A percentile compares a stretch with the other conserved stretches of the same genome.
Evolutionary conservation across 1,140 invertebrate species (phyloP).

Genomic region (Lasioglossum albipes): DNA sequence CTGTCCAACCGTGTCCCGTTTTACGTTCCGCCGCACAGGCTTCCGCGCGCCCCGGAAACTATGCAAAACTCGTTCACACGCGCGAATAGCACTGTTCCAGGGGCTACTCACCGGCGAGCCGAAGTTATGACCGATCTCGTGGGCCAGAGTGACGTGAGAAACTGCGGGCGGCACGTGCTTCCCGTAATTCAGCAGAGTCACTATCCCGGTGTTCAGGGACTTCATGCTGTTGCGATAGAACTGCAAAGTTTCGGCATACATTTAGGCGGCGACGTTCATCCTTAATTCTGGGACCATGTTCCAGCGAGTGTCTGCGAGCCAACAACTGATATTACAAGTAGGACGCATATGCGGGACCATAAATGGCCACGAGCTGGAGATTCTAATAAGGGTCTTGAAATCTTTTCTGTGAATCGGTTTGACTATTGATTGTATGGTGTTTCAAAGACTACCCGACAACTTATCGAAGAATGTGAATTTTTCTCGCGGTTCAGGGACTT

Average conservation of each 20-base stretch:
- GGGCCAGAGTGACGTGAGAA: constrained; percentile 98
- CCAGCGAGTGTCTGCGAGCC: neutral
- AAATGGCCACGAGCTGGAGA: too few relatives aligned
- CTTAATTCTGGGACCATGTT: neutral
- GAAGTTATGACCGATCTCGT: constrained; percentile 99
- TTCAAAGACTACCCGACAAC: too few relatives aligned
- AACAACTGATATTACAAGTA: too few relatives aligned
- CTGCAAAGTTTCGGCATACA: constrained; percentile 81
- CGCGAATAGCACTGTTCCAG: too few relatives aligned
- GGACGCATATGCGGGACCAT: too few relatives aligned
- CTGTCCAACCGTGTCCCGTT: neutral
- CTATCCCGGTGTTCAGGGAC: constrained; percentile 98
- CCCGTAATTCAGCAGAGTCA: constrained; percentile 98
- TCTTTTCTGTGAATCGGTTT: too few relatives aligned
- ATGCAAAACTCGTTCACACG: too few relatives aligned
- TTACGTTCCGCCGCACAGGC: neutral
- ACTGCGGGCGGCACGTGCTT: constrained; percentile 99
- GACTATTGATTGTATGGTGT: too few relatives aligned
- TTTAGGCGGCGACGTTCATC: neutral
- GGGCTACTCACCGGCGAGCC: constrained; percentile 91
- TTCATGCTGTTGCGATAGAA: constrained; percentile 96
- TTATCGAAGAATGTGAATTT: too few relatives aligned
- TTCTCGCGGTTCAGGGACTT: too few relatives aligned
- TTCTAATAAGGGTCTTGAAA: too few relatives aligned
- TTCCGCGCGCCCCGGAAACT: too few relatives aligned